A percentile compares a stretch with the other conserved stretches of the same genome.
These are phyloP conservation scores for Parazoanthus darwini DNA, from an alignment of 92 coral and sea anemone genomes.

Conservation along the genomic window DNA sequence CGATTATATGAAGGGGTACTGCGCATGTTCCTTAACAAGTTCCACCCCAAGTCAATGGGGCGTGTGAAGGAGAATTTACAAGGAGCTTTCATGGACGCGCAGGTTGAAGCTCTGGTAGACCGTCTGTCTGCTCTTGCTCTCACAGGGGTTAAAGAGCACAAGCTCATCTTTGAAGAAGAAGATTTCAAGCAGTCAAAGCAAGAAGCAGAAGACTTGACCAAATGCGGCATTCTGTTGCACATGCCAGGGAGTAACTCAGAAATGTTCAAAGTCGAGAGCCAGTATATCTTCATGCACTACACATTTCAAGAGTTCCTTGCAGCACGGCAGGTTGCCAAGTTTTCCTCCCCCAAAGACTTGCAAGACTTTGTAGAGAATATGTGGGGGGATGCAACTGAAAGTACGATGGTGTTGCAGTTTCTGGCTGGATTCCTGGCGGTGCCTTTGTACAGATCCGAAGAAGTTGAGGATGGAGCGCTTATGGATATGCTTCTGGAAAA, in stretches of 20 bases:
- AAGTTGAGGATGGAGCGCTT: slow-evolving; percentile 13
- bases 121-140: slow-evolving; percentile 34
- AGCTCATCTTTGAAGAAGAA: slow-evolving; percentile 32
- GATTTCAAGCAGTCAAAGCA: slow-evolving; percentile 31
- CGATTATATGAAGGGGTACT: slow-evolving; percentile 34
- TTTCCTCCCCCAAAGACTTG: slow-evolving; percentile 8
- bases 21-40: slow-evolving; percentile 40
- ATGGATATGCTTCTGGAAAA: slow-evolving; percentile 33
- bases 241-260: slow-evolving; percentile 43
- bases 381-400: slow-evolving; percentile 35
- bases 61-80: slow-evolving; percentile 31
- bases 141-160: slow-evolving; percentile 33
- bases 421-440: slow-evolving; percentile 39
- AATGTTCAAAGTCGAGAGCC: slow-evolving; percentile 34
- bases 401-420: slow-evolving; percentile 41
- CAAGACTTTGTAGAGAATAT: slow-evolving; percentile 24
- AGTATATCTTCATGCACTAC: slow-evolving; percentile 39
- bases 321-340: slow-evolving; percentile 31
- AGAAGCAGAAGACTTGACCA: slow-evolving; percentile 36
- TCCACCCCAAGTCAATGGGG: slow-evolving; percentile 33
- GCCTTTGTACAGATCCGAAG: slow-evolving; percentile 33
- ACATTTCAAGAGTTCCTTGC: slow-evolving; percentile 43
- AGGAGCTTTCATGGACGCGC: slow-evolving; percentile 29
- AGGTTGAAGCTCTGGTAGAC: slow-evolving; percentile 30
- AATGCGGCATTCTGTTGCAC: slow-evolving; percentile 29